These are phyloP conservation scores for Pseudochirops cupreus DNA, from an alignment of 2,797 vertebrate genomes.

Conservation along the genomic window DNA sequence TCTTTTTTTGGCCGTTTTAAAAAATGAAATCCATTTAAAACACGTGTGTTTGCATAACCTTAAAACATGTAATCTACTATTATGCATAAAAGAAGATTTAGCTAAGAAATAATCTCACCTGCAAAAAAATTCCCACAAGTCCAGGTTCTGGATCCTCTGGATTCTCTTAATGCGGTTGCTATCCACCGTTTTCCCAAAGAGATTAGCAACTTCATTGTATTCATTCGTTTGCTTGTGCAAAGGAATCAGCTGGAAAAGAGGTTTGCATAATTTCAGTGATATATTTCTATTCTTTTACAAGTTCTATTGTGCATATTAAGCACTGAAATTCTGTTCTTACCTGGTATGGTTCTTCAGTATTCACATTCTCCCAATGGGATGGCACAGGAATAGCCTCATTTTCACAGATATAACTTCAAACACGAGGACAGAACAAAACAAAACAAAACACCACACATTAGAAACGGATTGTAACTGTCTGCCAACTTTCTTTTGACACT, in stretches of 20 bases:
- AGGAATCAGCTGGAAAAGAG: slow-evolving; percentile 90
- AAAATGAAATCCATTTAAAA: slow-evolving; percentile 45
- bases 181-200: slow-evolving; percentile 96
- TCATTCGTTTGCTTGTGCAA: slow-evolving; percentile 95
- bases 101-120: slow-evolving; percentile 87
- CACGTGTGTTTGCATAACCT: slow-evolving; percentile 48
- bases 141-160: slow-evolving; percentile 97
- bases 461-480: background rate
- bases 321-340: slow-evolving; percentile 81
- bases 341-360: slow-evolving; percentile 95
- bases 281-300: slow-evolving; percentile 35
- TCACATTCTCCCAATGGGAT: slow-evolving; percentile 97
- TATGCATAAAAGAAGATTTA: slow-evolving; percentile 63
- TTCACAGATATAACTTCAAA: slow-evolving; percentile 96
- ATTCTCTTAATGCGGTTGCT: slow-evolving; percentile 93
- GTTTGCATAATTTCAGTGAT: slow-evolving; percentile 60
- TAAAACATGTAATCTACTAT: slow-evolving; percentile 53
- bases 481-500: slow-evolving; percentile 28
- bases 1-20: background rate
- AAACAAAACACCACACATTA: slow-evolving; percentile 66
- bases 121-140: slow-evolving; percentile 99
- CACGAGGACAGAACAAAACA: slow-evolving; percentile 57
- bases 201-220: slow-evolving; percentile 94
- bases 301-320: background rate
- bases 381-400: slow-evolving; percentile 96